These are phyloP conservation scores for Prietella phreatophila DNA, from an alignment of 2,113 vertebrate genomes.

Conservation along the genomic window DNA sequence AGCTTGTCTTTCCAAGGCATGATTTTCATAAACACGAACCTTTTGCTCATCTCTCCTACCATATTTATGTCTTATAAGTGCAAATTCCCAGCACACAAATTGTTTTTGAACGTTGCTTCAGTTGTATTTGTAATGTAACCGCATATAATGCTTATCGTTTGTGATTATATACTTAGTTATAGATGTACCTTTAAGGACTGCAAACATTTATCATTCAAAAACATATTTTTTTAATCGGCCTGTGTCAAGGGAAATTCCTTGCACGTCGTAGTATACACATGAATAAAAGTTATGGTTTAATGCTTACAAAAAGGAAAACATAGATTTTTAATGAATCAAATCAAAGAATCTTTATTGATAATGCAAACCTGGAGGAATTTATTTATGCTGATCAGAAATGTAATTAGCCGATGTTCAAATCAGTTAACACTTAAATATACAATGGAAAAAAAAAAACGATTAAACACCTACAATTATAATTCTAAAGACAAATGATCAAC, in stretches of 20 bases:
- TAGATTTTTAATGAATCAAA: neutral
- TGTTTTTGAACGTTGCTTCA: neutral
- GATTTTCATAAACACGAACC: constrained; percentile 5
- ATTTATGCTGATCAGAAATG: neutral
- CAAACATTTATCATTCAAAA: neutral
- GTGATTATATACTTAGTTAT: neutral
- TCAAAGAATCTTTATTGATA: neutral
- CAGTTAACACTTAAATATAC: neutral
- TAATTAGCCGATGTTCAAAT: neutral
- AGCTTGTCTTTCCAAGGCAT: neutral
- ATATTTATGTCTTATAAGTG: neutral
- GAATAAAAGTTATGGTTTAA: neutral
- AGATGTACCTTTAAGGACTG: neutral
- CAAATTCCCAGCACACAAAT: neutral
- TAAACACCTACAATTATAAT: neutral
- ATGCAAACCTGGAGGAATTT: neutral
- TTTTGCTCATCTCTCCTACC: neutral
- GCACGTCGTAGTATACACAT: neutral
- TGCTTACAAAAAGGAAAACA: neutral
- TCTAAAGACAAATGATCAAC: neutral
- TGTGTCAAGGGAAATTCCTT: neutral
- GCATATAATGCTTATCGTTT: neutral
- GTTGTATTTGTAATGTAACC: neutral
- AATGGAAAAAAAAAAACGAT: neutral
- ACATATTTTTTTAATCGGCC: too few relatives aligned